These are phyloP conservation scores for Rhopalosiphum padi DNA, from an alignment of 1,140 invertebrate species.

Conservation along the genomic window DNA sequence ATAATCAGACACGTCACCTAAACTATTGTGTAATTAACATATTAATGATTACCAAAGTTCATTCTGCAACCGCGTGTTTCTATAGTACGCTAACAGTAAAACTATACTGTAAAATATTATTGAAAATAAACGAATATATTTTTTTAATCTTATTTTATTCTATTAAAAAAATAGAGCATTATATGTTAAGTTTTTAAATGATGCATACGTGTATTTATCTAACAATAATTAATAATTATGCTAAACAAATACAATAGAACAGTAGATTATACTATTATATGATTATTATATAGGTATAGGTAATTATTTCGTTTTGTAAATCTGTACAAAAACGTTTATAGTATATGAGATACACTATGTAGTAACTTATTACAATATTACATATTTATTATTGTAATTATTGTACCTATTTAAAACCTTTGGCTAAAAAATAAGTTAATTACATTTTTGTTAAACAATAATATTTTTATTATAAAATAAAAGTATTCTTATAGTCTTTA, in stretches of 20 bases:
- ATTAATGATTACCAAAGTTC: neutral
- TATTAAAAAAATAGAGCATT: too few relatives aligned
- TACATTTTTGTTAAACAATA: neutral
- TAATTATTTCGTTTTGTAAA: neutral
- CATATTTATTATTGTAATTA: neutral
- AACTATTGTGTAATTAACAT: conserved; percentile 1
- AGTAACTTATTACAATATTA: neutral
- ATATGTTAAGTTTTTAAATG: too few relatives aligned
- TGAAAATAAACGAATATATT: neutral
- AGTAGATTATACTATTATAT: neutral
- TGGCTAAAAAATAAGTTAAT: neutral
- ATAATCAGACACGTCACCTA: neutral
- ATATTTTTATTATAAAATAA: neutral
- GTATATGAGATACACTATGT: neutral
- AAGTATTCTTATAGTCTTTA: neutral
- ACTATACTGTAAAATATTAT: neutral
- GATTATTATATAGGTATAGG: neutral
- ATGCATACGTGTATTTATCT: too few relatives aligned
- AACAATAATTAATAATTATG: neutral
- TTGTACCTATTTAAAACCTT: neutral
- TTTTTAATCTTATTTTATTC: neutral
- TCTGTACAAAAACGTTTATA: neutral
- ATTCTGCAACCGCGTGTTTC: neutral
- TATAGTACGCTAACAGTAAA: neutral
- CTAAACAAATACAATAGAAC: neutral